Evolutionary conservation across 2,113 vertebrate genomes (phyloP), one percentile per base, ranked within the genome.

Genomic region (Sinocyclocheilus rhinocerous): DNA sequence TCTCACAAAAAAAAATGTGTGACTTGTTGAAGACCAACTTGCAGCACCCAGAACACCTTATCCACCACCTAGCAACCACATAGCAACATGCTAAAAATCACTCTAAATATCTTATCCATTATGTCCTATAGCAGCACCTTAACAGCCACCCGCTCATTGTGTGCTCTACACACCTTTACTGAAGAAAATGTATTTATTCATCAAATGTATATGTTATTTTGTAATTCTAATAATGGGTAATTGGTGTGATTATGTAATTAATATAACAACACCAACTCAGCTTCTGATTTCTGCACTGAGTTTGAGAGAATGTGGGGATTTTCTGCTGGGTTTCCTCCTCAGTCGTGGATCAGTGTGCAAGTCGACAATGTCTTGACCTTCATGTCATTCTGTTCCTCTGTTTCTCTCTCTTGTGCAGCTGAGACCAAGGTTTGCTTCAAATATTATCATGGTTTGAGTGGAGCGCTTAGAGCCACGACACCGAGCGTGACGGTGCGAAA

Each of bases 351-450:
- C 16, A 39, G 7, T 5, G 16, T 72, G 69, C 39, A 5, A 55
- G 52, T 55, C 15, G 4, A 52, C 15, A 16, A 8, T 26, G 42
- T 15, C 0, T 20, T 33, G 63, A 72, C 10, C 42, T 67, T 65
- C 26, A 61, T 15, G 48, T 45, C 76, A 16, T 45, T 85, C 36
- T 81, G 75, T 63, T 59, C 61, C 36, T 59, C 26, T 81, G 42
- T 85, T 78, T 84, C 24, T 84, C 85, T 76, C 82, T 79, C 26
- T 45, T 9, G 90, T 93, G 85, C 87, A 99, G 98, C 95, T 85
- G 98, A 99, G 95, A 99, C 97, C 67, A 97, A 96, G 95, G 97
- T 99, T 92, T 99, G 98, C 95, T 99, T 99, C 95, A 98, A 97
- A 92, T 99, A 99, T 90, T 99, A 99, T 93, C 98, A 99, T 2